A percentile compares a stretch with the other conserved stretches of the same genome.
phyloP scores from a whole-genome alignment of 1,140 invertebrate genomes.

The Pristionchus pacificus region DNA sequence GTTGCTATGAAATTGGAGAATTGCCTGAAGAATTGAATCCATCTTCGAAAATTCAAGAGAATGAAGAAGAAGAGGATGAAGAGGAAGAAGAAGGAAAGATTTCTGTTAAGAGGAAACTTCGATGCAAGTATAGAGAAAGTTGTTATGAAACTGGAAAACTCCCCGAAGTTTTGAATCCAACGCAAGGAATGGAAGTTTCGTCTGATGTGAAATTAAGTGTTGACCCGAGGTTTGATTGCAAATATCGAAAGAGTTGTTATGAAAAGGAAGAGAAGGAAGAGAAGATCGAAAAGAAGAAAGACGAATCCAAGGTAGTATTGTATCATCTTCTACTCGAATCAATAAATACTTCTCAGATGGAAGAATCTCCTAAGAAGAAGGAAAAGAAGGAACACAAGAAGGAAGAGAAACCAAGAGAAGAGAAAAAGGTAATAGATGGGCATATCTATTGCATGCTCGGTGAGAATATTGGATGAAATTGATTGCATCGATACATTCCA shows the following conservation, averaged over 20 bases:
- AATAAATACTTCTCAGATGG: too few species aligned
- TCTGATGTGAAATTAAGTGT: slow-evolving; percentile 19
- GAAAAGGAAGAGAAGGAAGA: slow-evolving; percentile 37
- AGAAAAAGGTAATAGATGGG: not conserved
- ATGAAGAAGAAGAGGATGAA: slow-evolving; percentile 7
- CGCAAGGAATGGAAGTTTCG: not conserved
- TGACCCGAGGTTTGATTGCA: slow-evolving; percentile 34
- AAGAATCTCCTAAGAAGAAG: not conserved
- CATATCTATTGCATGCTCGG: slow-evolving; percentile 21
- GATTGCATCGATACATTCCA: too few species aligned
- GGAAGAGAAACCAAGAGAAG: not conserved
- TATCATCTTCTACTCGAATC: too few species aligned
- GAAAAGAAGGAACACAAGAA: not conserved
- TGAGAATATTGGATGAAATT: not conserved
- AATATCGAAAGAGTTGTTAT: slow-evolving; percentile 38
- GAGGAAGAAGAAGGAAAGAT: slow-evolving; percentile 6
- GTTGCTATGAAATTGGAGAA: slow-evolving; percentile 39
- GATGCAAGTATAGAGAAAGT: slow-evolving; percentile 37
- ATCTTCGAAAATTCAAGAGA: slow-evolving; percentile 7
- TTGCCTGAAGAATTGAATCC: slow-evolving; percentile 17
- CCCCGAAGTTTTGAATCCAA: slow-evolving; percentile 10
- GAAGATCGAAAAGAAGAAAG: slow-evolving; percentile 2
- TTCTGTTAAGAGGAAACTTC: slow-evolving; percentile 24
- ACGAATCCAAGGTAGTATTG: not conserved
- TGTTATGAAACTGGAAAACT: slow-evolving; percentile 39